A percentile compares a stretch with the other conserved stretches of the same genome.
Evolutionary conservation across 2,113 vertebrate species (phyloP).

Genomic region (Isurus oxyrinchus): DNA sequence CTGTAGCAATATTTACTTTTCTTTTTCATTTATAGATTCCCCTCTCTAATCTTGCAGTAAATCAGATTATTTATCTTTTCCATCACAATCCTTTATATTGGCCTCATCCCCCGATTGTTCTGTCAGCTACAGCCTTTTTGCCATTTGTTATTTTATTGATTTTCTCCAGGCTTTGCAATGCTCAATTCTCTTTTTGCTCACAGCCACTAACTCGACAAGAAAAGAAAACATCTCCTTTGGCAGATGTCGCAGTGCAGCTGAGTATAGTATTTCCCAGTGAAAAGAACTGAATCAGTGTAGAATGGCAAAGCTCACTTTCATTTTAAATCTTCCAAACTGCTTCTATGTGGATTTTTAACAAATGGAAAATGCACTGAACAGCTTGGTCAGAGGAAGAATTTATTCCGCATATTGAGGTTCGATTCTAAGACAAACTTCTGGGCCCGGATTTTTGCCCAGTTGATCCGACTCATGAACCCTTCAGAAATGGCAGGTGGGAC

Average conservation of each 20-base stretch:
- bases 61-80: conserved; percentile 31
- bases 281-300: not conserved
- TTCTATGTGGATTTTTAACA: not conserved
- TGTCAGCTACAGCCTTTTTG: conserved; percentile 21
- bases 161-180: not conserved
- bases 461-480: not conserved
- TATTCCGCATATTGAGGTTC: not conserved
- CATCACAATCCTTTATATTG: not conserved
- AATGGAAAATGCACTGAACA: not conserved
- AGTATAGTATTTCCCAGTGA: not conserved
- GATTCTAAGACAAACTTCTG: too few relatives aligned
- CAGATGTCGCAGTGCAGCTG: not conserved
- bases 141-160: conserved; percentile 33
- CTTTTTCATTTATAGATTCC: not conserved
- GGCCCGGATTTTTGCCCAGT: too few relatives aligned
- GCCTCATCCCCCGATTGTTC: conserved; percentile 5
- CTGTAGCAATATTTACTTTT: not conserved
- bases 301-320: not conserved
- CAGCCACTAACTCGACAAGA: conserved; percentile 15
- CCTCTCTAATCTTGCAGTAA: not conserved
- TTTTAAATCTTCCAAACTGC: not conserved
- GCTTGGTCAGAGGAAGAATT: not conserved
- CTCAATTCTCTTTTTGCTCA: not conserved
- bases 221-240: not conserved
- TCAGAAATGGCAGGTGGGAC: not conserved